A percentile compares a stretch with the other conserved stretches of the same genome.
Evolutionary conservation across 1,140 invertebrate genomes (phyloP).

Genomic region (Bombus huntii): DNA sequence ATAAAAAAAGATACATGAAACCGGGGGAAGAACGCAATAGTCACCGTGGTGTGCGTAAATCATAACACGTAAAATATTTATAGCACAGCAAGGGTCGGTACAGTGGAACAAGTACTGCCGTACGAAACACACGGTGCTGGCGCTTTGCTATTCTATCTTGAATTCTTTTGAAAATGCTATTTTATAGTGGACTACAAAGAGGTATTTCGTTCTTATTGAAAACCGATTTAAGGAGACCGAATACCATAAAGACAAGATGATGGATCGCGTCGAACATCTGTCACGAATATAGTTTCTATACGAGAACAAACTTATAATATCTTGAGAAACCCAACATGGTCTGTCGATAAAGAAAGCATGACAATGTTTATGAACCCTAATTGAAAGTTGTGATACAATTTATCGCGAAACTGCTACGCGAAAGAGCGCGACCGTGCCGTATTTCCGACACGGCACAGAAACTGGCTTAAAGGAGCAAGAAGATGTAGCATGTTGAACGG

Average conservation of each 20-base stretch:
- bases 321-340: neutral
- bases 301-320: neutral
- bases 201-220: constrained; percentile 33
- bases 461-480: neutral
- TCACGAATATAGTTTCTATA: neutral
- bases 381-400: neutral
- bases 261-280: constrained; percentile 7
- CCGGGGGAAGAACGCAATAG: constrained; percentile 50
- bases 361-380: neutral
- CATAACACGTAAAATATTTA: constrained; percentile 66
- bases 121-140: constrained; percentile 61
- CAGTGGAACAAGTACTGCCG: constrained; percentile 47
- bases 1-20: constrained; percentile 54
- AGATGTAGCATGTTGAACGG: neutral
- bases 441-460: neutral
- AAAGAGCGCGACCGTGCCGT: neutral
- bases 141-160: constrained; percentile 44
- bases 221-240: neutral
- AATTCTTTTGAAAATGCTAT: constrained; percentile 36
- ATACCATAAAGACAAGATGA: neutral
- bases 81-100: constrained; percentile 47
- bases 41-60: constrained; percentile 62
- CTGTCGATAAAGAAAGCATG: neutral
- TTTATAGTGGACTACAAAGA: constrained; percentile 37
- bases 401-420: neutral